A percentile compares a stretch with the other conserved stretches of the same genome.
Evolutionary conservation across 2,888 invertebrate species (phyloP).

Genomic region (Dendrolimus houi): DNA sequence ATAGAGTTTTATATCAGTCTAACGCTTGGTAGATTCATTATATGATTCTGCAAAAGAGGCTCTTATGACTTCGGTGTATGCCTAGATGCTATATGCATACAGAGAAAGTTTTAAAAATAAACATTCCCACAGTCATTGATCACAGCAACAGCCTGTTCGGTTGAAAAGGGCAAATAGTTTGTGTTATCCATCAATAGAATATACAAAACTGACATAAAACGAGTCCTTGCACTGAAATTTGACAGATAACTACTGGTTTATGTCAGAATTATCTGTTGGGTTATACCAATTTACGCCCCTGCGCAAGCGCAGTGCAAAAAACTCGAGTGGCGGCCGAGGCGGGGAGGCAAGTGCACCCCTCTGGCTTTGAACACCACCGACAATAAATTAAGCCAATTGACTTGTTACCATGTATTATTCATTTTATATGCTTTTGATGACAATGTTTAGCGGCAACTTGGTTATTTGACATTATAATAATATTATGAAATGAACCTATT

Average conservation of each 20-base stretch:
- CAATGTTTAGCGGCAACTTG: not conserved
- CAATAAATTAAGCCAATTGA: slow-evolving; percentile 51
- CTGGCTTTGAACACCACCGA: slow-evolving; percentile 17
- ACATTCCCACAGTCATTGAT: slow-evolving; percentile 1
- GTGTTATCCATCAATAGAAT: slow-evolving; percentile 45
- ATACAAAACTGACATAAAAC: slow-evolving; percentile 60
- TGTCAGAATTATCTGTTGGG: slow-evolving; percentile 68
- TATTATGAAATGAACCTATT: not conserved
- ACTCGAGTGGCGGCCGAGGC: slow-evolving; percentile 48
- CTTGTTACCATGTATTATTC: slow-evolving; percentile 59
- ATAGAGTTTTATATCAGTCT: too few relatives aligned
- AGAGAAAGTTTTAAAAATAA: not conserved
- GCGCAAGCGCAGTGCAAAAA: slow-evolving; percentile 46
- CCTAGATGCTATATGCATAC: too few relatives aligned
- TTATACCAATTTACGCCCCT: slow-evolving; percentile 56
- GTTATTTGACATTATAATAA: not conserved
- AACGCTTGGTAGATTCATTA: too few relatives aligned
- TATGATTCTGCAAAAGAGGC: too few relatives aligned
- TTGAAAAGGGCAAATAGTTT: slow-evolving; percentile 10
- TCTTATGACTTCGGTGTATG: too few relatives aligned
- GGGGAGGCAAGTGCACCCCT: slow-evolving; percentile 37
- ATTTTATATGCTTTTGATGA: slow-evolving; percentile 28
- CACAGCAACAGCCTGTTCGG: slow-evolving; percentile 2
- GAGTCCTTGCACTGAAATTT: slow-evolving; percentile 41
- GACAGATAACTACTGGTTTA: slow-evolving; percentile 67